A percentile compares a stretch with the other conserved stretches of the same genome.
These are phyloP conservation scores for Sciurus vulgaris DNA, from an alignment of 2,797 vertebrate genomes.

Conservation along the genomic window DNA sequence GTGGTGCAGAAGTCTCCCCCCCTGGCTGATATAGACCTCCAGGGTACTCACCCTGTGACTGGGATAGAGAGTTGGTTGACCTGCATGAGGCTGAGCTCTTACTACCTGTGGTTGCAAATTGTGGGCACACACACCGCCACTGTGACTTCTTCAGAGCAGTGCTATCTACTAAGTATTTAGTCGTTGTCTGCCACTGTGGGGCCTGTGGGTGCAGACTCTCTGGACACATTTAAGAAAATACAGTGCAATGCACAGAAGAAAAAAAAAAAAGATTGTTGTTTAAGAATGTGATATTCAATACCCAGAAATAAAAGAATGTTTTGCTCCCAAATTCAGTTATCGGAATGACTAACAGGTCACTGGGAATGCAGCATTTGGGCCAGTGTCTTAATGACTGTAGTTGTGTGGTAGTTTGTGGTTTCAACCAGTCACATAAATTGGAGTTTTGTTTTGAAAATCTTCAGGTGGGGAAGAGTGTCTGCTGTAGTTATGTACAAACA, in stretches of 20 bases:
- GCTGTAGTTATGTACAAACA: neutral
- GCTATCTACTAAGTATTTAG: too few relatives aligned
- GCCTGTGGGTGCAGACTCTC: too few relatives aligned
- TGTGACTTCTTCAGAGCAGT: too few relatives aligned
- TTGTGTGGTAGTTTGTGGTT: neutral
- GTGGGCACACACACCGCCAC: too few relatives aligned
- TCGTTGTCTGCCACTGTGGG: too few relatives aligned
- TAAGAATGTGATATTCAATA: neutral
- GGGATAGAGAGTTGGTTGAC: too few relatives aligned
- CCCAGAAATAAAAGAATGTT: neutral
- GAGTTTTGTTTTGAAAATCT: constrained; percentile 20
- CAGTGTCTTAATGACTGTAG: neutral
- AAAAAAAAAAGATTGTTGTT: neutral
- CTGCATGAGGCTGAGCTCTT: too few relatives aligned
- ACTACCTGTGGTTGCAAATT: too few relatives aligned
- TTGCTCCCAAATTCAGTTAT: neutral
- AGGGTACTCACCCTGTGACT: too few relatives aligned
- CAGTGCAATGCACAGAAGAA: neutral
- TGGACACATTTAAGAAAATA: neutral
- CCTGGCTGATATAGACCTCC: too few relatives aligned
- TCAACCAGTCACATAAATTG: neutral
- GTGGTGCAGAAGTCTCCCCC: too few relatives aligned
- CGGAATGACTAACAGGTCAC: neutral
- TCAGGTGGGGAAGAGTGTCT: neutral
- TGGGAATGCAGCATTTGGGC: neutral